These are phyloP conservation scores for Cinclus cinclus DNA, from an alignment of 2,113 vertebrate species.

Conservation along the genomic window DNA sequence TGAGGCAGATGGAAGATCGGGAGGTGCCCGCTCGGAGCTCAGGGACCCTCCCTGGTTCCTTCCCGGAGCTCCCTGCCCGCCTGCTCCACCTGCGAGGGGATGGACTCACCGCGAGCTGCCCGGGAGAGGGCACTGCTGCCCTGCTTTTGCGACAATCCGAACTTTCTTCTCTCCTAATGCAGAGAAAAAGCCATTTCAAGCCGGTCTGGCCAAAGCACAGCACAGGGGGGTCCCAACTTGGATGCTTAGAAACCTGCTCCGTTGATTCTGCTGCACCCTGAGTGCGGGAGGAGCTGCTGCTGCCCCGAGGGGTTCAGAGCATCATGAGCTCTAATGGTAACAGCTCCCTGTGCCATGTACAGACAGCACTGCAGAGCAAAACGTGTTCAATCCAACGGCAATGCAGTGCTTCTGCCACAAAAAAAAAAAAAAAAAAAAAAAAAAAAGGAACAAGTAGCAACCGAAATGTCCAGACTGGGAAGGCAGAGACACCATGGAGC, in stretches of 20 bases:
- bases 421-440: neutral
- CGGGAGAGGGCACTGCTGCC: constrained; percentile 50
- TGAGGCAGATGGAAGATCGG: rapidly evolving
- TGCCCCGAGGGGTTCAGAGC: neutral
- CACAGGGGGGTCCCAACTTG: rapidly evolving
- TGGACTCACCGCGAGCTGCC: rapidly evolving
- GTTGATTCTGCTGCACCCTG: neutral
- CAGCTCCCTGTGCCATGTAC: neutral
- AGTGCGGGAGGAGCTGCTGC: rapidly evolving
- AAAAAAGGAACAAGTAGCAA: neutral
- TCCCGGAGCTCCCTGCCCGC: rapidly evolving
- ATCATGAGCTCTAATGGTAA: rapidly evolving
- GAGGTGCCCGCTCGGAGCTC: neutral
- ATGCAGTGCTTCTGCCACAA: rapidly evolving
- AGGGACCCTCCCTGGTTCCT: neutral
- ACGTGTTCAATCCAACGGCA: rapidly evolving
- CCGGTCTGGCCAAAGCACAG: neutral
- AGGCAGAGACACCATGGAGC: neutral
- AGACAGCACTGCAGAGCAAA: neutral
- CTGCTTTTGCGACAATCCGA: neutral
- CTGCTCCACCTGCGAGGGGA: neutral
- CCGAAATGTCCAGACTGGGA: neutral
- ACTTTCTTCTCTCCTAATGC: rapidly evolving
- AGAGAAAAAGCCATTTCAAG: neutral
- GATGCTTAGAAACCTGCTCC: rapidly evolving